These are phyloP conservation scores for Pagrus major DNA, from an alignment of 2,113 vertebrate species.

Conservation along the genomic window DNA sequence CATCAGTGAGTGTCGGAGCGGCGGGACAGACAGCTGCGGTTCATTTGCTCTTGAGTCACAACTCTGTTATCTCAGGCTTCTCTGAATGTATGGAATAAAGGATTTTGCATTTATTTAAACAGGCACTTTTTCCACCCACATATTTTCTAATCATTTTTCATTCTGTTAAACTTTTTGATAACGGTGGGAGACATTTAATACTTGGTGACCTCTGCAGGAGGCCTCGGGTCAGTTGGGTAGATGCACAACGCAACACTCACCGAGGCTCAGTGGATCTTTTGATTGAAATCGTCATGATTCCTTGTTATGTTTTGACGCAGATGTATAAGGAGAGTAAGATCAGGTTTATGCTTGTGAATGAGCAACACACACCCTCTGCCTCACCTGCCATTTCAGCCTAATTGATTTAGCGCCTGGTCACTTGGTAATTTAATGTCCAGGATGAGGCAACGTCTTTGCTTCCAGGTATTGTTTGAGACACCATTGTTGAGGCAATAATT, in stretches of 20 bases:
- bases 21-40: constrained; percentile 37
- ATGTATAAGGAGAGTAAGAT: neutral
- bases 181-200: neutral
- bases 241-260: neutral
- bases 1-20: constrained; percentile 9
- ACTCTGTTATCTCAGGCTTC: constrained; percentile 27
- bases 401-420: constrained; percentile 73
- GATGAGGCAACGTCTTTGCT: constrained; percentile 70
- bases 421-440: constrained; percentile 68
- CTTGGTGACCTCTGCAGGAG: constrained; percentile 12
- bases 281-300: constrained; percentile 1
- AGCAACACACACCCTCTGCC: constrained; percentile 20
- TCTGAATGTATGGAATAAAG: constrained; percentile 9
- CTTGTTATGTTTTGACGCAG: constrained; percentile 15
- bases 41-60: constrained; percentile 48
- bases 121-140: neutral
- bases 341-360: constrained; percentile 13
- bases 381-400: constrained; percentile 47
- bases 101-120: neutral
- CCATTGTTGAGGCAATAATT: constrained; percentile 74
- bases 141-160: neutral
- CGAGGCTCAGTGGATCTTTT: neutral
- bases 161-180: constrained; percentile 11
- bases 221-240: neutral
- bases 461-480: constrained; percentile 70